A percentile compares a stretch with the other conserved stretches of the same genome.
Evolutionary conservation across 2,888 invertebrate species (phyloP).

Genomic region (Priapulus caudatus): DNA sequence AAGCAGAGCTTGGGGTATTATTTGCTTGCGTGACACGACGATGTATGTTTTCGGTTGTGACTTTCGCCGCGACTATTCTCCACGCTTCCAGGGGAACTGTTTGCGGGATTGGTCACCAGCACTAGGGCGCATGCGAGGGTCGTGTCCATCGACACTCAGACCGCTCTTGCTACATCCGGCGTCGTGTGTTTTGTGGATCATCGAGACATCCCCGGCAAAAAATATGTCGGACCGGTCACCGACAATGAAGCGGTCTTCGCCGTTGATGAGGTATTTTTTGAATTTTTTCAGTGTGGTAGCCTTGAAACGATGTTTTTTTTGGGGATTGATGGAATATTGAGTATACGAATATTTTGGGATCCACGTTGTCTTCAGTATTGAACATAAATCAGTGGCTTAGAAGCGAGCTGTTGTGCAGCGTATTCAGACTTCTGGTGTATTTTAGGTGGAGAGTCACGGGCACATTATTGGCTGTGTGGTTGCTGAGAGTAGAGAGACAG

Average conservation of each 20-base stretch:
- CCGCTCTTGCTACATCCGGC: conserved; percentile 60
- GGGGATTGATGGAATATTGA: too few relatives aligned
- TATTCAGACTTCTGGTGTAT: too few relatives aligned
- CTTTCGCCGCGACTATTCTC: too few relatives aligned
- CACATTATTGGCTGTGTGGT: conserved; percentile 69
- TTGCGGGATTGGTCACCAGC: conserved; percentile 65
- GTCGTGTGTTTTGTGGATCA: conserved; percentile 68
- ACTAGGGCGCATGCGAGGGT: conserved; percentile 70
- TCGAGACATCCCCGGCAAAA: conserved; percentile 59
- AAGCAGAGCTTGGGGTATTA: too few relatives aligned
- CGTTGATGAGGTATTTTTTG: conserved; percentile 64
- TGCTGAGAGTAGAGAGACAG: conserved; percentile 61
- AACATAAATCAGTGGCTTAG: too few relatives aligned
- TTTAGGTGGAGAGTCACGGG: too few relatives aligned
- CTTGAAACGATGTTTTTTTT: too few relatives aligned
- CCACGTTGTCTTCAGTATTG: too few relatives aligned
- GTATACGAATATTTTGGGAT: too few relatives aligned
- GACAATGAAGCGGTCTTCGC: conserved; percentile 76
- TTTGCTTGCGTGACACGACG: conserved; percentile 16
- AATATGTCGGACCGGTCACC: conserved; percentile 55
- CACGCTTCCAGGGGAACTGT: conserved; percentile 57
- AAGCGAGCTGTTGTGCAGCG: too few relatives aligned
- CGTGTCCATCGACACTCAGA: conserved; percentile 55
- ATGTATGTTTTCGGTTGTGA: too few relatives aligned
- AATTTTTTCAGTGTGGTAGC: too few relatives aligned